phyloP scores from a whole-genome alignment of 2,888 invertebrate species.

The Drosophila maculinotata region DNA sequence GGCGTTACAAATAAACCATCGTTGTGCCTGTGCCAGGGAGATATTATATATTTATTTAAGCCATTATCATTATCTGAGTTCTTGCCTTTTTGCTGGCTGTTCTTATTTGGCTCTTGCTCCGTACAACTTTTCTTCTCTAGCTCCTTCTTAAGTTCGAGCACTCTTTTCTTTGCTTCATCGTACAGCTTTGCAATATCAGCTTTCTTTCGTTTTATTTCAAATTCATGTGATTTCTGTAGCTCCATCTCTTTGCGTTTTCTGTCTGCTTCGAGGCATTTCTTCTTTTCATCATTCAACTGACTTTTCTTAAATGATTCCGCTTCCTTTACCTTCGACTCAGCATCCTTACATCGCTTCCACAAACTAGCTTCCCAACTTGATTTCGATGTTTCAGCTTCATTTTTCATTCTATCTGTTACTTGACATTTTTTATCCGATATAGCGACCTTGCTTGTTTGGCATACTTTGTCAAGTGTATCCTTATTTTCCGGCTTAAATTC shows the following conservation, averaged over 20 bases:
- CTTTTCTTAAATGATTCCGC: background rate
- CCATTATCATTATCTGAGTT: conserved; percentile 4
- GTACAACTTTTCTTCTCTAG: background rate
- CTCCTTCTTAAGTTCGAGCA: background rate
- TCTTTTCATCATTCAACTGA: background rate
- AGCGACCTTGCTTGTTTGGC: too few species aligned
- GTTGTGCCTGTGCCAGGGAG: conserved; percentile 2
- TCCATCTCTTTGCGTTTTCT: background rate
- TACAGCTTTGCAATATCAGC: background rate
- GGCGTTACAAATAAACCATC: conserved; percentile 7
- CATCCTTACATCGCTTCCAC: background rate
- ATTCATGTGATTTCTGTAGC: background rate
- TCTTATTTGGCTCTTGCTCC: background rate
- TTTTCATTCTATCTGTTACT: background rate
- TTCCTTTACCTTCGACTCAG: background rate
- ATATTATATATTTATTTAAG: conserved; percentile 12
- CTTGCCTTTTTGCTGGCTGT: conserved; percentile 3
- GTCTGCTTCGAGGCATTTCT: background rate
- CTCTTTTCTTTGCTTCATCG: background rate
- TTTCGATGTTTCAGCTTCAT: background rate
- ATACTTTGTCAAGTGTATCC: background rate
- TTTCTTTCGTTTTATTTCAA: background rate
- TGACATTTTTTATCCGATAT: background rate
- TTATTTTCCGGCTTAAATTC: background rate
- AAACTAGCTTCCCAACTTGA: background rate